Evolutionary conservation across 2,113 vertebrate genomes (phyloP), one percentile per base, ranked within the genome.

Genomic region (Corapipo altera): DNA sequence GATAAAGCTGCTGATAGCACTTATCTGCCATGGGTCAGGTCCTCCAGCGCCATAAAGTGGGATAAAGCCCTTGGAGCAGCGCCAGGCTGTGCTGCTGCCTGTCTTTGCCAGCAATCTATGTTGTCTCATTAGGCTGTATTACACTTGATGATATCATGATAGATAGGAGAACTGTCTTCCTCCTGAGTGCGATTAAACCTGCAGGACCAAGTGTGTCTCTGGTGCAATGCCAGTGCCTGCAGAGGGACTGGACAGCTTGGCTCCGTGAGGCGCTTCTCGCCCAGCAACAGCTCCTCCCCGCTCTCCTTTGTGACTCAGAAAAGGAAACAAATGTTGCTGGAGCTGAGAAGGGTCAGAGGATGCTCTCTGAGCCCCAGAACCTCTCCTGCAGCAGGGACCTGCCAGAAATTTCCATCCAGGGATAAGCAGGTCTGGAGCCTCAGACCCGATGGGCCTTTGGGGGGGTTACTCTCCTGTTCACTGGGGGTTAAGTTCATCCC

Each of bases 361-460:
- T 10, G 23, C 12, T 12, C 23, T 70, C 26, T 0, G 1, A 61
- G 15, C 41, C 15, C 4, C 22, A 21, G 27, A 67, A 12, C 15
- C 20, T 6, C 15, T 54, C 33, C 72, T 51, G 30, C 51, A 81
- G 18, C 24, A 66, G 43, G 6, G 6, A 43, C 1, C 8, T 71
- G 28, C n/a, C 13, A 6, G 84, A 16, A 71, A 30, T 61, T 33
- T 18, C 32, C 7, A 7, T 51, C 17, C 23, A n/a, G 32, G 44
- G 28, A 30, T 22, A 46, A 75, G 30, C 6, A 79, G 46, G n/a
- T 21, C 39, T 69, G 30, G 35, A 82, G 10, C 11, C 33, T 59
- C 21, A 24, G 35, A 59, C 2, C 8, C 1, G 2, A 17, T 20
- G 48, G 26, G 18, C 20, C 9, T 1, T 0, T 57, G 27, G 5